A percentile compares a stretch with the other conserved stretches of the same genome.
Evolutionary conservation across 2,888 invertebrate species (phyloP).

Genomic region (Hirudinaria manillensis): DNA sequence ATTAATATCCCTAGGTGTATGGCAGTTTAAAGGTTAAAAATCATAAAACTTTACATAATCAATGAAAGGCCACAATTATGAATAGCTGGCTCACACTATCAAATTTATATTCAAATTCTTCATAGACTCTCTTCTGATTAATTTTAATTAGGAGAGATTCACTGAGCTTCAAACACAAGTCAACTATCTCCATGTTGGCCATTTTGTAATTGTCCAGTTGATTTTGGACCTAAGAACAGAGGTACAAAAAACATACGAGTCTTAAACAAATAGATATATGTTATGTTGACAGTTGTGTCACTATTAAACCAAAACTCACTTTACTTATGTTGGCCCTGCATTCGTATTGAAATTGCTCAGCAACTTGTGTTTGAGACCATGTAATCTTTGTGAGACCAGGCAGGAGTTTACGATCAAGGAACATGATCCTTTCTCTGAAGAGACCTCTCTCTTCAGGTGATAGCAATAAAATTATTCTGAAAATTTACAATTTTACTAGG

Average conservation of each 20-base stretch:
- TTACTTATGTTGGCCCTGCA: slow-evolving; percentile 52
- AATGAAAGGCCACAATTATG: no score
- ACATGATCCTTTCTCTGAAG: slow-evolving; percentile 68
- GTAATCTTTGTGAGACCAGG: slow-evolving; percentile 55
- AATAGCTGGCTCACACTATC: slow-evolving; percentile 42
- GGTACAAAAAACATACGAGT: background rate
- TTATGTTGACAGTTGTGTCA: background rate
- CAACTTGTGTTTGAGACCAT: slow-evolving; percentile 53
- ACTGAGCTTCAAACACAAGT: slow-evolving; percentile 51
- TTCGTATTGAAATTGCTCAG: slow-evolving; percentile 53
- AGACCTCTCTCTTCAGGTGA: slow-evolving; percentile 71
- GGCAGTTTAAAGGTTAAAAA: no score
- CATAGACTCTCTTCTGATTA: slow-evolving; percentile 52
- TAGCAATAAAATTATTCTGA: slow-evolving; percentile 66
- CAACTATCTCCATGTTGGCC: slow-evolving; percentile 61
- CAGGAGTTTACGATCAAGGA: slow-evolving; percentile 55
- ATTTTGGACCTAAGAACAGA: slow-evolving; percentile 57
- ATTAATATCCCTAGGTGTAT: no score
- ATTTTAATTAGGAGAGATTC: slow-evolving; percentile 52
- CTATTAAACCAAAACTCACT: slow-evolving; percentile 32
- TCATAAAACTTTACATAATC: no score
- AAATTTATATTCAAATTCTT: slow-evolving; percentile 48
- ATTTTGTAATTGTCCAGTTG: slow-evolving; percentile 76
- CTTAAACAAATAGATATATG: background rate
- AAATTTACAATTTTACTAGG: slow-evolving; percentile 24